Conservation (phyloP, 2,113 vertebrate genomes). For the Galbula dea region DNA sequence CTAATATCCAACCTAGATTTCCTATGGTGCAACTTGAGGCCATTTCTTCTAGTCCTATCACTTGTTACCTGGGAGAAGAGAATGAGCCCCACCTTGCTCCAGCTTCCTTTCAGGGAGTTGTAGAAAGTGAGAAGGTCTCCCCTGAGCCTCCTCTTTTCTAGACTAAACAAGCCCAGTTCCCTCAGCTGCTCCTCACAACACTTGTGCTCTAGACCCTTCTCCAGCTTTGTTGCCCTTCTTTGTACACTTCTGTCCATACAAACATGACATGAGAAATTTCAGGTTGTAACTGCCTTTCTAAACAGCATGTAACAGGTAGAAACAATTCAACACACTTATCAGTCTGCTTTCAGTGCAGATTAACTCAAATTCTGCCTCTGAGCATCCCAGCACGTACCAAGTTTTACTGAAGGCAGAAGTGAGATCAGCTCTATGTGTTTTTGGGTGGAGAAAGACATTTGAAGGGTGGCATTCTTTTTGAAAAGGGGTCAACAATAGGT, state of each 20-base stretch:
- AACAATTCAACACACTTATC: neutral
- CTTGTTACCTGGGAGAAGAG: no score
- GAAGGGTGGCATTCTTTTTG: neutral
- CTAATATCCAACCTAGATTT: no score
- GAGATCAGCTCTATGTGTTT: neutral
- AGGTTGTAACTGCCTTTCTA: neutral
- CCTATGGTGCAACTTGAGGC: no score
- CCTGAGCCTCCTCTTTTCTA: no score
- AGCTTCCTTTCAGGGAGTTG: no score
- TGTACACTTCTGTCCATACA: neutral
- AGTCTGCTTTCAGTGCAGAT: neutral
- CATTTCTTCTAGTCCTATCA: no score
- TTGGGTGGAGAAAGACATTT: neutral
- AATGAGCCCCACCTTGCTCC: no score
- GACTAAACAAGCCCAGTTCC: no score
- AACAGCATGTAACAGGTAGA: neutral
- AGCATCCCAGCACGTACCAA: neutral
- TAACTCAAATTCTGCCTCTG: neutral
- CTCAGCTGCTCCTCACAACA: no score
- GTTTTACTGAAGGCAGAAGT: neutral
- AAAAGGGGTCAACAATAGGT: slow-evolving; percentile 7
- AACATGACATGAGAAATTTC: neutral
- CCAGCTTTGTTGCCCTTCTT: no score
- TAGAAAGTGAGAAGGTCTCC: no score
- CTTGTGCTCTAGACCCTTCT: no score